Evolutionary conservation across 2,888 invertebrate species (phyloP).

Genomic region (Patella caerulea): DNA sequence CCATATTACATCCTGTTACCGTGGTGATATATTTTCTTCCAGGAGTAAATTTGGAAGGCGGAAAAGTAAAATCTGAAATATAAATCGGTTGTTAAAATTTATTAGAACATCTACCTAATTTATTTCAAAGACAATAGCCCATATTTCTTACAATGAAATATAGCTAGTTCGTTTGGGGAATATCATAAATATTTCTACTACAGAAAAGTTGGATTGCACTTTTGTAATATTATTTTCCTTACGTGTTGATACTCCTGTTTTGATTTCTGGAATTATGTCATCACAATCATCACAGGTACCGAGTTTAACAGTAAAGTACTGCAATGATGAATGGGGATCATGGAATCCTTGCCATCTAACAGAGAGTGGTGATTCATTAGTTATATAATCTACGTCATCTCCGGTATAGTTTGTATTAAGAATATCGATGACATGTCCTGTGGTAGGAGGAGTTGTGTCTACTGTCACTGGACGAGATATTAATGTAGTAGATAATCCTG

Average conservation of each 20-base stretch:
- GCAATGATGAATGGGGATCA: constrained; percentile 38
- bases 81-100: too few relatives aligned
- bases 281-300: constrained; percentile 41
- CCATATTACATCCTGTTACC: constrained; percentile 50
- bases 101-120: too few relatives aligned
- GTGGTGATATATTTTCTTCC: constrained; percentile 24
- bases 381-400: constrained; percentile 36
- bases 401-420: not conserved
- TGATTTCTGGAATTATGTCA: constrained; percentile 30
- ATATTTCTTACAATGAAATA: too few relatives aligned
- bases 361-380: constrained; percentile 26
- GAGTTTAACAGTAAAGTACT: constrained; percentile 37
- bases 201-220: too few relatives aligned
- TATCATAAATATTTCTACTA: too few relatives aligned
- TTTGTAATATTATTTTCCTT: not conserved
- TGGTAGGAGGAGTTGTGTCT: constrained; percentile 21
- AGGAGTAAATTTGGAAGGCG: not conserved
- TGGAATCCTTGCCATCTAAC: constrained; percentile 44
- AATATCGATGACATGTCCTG: constrained; percentile 23
- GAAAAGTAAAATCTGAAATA: not conserved
- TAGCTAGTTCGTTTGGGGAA: too few relatives aligned
- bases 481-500: constrained; percentile 12
- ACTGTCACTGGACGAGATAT: constrained; percentile 19
- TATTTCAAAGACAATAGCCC: too few relatives aligned
- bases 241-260: constrained; percentile 32